Evolutionary conservation across 2,888 invertebrate species (phyloP).

Genomic region (Pantelozetes paolii): DNA sequence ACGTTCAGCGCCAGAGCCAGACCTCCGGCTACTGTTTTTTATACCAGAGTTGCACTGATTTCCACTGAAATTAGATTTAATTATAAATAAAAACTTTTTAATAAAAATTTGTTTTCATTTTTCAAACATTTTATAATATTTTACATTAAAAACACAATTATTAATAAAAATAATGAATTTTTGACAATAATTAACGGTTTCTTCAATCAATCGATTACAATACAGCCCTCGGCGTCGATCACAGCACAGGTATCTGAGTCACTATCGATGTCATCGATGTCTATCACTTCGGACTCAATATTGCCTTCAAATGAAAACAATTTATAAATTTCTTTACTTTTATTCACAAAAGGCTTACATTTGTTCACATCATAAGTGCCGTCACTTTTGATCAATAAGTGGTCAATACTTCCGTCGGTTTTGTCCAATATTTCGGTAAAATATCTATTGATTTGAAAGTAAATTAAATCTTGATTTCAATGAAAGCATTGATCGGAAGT

Average conservation of each 20-base stretch:
- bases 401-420: background rate
- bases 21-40: constrained; percentile 37
- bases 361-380: background rate
- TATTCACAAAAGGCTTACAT: background rate
- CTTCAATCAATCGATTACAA: constrained; percentile 20
- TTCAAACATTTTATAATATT: too few relatives aligned
- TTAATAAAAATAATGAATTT: too few relatives aligned
- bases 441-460: background rate
- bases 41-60: too few relatives aligned
- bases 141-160: too few relatives aligned
- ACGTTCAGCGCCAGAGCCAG: background rate
- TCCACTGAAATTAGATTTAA: too few relatives aligned
- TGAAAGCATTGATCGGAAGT: background rate
- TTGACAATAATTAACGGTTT: too few relatives aligned
- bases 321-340: background rate
- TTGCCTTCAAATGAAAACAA: background rate
- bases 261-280: background rate
- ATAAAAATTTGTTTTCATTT: too few relatives aligned
- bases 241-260: background rate
- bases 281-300: background rate
- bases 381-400: background rate
- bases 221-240: background rate
- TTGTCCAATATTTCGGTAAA: background rate
- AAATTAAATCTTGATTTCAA: background rate
- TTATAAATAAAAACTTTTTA: too few relatives aligned